Conservation (phyloP, 2,797 vertebrate genomes). For the Pseudochirops corinnae region DNA sequence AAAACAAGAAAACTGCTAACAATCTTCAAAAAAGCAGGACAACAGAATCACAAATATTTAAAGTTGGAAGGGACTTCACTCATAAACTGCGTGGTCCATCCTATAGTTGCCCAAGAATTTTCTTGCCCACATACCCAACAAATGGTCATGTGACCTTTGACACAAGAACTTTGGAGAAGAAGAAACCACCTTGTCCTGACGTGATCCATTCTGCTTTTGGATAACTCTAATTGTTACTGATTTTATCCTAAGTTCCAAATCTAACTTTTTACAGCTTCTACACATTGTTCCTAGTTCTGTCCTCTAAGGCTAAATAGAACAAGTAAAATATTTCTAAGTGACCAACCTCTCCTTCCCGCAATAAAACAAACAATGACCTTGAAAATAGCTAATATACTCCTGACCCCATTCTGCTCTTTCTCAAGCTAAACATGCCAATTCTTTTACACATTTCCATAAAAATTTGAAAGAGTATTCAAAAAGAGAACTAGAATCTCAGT, state of each 20-base stretch:
- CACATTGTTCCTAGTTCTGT: not conserved
- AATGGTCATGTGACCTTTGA: not conserved
- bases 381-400: not conserved
- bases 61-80: not conserved
- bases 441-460: conserved; percentile 48
- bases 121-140: not conserved
- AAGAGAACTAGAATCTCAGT: conserved; percentile 67
- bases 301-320: not conserved
- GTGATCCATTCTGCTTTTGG: not conserved
- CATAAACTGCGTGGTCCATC: not conserved
- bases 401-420: not conserved
- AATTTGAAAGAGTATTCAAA: conserved; percentile 70
- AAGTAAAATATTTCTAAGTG: not conserved
- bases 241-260: not conserved
- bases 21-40: conserved; percentile 64
- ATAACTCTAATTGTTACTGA: not conserved
- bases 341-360: not conserved
- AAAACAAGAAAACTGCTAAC: conserved; percentile 61
- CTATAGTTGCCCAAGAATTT: not conserved
- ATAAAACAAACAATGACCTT: not conserved
- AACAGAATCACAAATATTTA: conserved; percentile 28
- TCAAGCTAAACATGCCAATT: not conserved
- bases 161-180: not conserved
- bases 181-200: not conserved
- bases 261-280: not conserved